These are phyloP conservation scores for Tetramorium alpestre DNA, from an alignment of 1,140 invertebrate genomes.

Conservation along the genomic window DNA sequence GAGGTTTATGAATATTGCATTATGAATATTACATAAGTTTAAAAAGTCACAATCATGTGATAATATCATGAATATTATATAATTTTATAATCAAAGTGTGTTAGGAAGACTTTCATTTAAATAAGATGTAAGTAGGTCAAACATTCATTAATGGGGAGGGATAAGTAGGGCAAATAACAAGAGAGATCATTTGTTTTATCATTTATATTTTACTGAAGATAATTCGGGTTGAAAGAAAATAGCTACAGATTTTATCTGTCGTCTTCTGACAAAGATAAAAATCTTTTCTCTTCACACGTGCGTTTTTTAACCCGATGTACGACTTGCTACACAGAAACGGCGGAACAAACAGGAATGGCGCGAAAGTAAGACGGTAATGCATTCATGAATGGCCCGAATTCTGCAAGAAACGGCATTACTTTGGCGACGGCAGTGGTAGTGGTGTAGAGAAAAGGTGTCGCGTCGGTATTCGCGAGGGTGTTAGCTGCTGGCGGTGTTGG, in stretches of 20 bases:
- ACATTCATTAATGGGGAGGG: neutral
- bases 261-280: neutral
- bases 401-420: constrained; percentile 72
- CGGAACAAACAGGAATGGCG: constrained; percentile 68
- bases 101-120: neutral
- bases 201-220: neutral
- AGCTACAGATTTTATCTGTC: neutral
- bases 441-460: constrained; percentile 62
- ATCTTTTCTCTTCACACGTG: constrained; percentile 16
- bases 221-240: neutral
- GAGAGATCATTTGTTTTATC: neutral
- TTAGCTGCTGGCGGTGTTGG: constrained; percentile 20
- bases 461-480: constrained; percentile 70
- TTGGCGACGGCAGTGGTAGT: neutral
- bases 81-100: neutral
- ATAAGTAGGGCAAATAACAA: too few relatives aligned
- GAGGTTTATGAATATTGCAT: constrained; percentile 4
- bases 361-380: constrained; percentile 73
- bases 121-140: neutral
- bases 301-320: neutral
- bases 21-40: neutral
- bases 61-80: neutral
- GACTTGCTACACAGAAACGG: neutral
- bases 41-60: neutral
- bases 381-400: constrained; percentile 78